Evolutionary conservation across 2,888 invertebrate genomes (phyloP), one percentile per base, ranked within the genome.

Genomic region (Acleris literana): DNA sequence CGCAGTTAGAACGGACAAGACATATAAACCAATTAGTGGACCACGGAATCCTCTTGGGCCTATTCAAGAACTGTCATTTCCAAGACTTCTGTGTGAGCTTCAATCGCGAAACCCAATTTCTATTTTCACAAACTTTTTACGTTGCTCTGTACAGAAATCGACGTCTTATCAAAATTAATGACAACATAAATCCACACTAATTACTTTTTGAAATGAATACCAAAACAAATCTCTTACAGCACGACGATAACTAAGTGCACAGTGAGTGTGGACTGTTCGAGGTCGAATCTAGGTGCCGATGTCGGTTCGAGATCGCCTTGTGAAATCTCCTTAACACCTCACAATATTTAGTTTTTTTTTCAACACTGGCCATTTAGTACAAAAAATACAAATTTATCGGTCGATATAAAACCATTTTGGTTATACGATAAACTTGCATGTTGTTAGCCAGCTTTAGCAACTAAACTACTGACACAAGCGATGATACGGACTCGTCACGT

Each of bases 171-270:
- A 76, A 76, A 86, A 88, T 81, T 81, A 87, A 90, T 87, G 83
- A 86, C 85, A 89, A 90, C 88, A 91, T 82, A 90, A 90, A 89
- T 82, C 76, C 87, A 92, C 88, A 92, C 91, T 92, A 91, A 92
- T 86, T 88, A 92, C 90, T 86, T 87, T 84, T 88, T 84, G 83
- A 90, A 90, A 90, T 88, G 83, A 90, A 87, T 83, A 89, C 83
- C 80, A 89, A 90, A 89, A 89, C 79, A 88, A 88, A 88, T 79
- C 84, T 86, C 84, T 89, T 90, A 92, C 92, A 91, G 86, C 90
- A 92, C 90, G 91, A 92, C 90, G 90, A 90, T 85, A 83, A 92
- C 92, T 93, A 93, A 89, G 92, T 92, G 93, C 92, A 91, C 82
- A 88, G 91, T 90, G 91, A 90, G 90, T 76, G 68, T 75, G 74